Percentiles rank a stretch among this genome's conserved stretches.
These are phyloP conservation scores for Cosmorhoe ocellata DNA, from an alignment of 2,888 invertebrate genomes.

Conservation along the genomic window DNA sequence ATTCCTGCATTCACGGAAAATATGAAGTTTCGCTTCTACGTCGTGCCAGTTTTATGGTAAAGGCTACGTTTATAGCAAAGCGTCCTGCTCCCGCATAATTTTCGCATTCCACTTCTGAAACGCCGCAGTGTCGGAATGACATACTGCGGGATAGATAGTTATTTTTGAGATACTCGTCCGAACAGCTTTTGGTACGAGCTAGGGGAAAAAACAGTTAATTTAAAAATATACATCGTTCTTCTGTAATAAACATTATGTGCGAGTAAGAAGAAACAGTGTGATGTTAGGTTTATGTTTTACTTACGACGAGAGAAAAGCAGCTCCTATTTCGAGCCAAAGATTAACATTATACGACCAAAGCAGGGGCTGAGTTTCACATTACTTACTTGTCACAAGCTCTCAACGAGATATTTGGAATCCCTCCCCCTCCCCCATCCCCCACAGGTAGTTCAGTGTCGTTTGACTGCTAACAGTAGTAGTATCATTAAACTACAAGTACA, in stretches of 20 bases:
- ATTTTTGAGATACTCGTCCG: constrained; percentile 18
- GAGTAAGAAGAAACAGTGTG: no score
- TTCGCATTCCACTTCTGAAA: constrained; percentile 45
- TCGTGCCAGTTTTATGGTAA: constrained; percentile 10
- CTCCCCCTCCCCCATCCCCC: no score
- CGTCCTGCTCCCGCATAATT: constrained; percentile 60
- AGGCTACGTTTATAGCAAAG: constrained; percentile 44
- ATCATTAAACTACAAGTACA: constrained; percentile 25
- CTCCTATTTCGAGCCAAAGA: no score
- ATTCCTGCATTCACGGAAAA: no score
- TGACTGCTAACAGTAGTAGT: constrained; percentile 17
- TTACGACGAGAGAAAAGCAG: no score
- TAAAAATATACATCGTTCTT: not conserved
- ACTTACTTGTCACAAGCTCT: not conserved
- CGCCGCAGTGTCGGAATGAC: constrained; percentile 26
- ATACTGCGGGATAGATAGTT: constrained; percentile 27
- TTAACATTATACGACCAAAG: no score
- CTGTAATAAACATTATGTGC: not conserved
- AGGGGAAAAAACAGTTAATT: constrained; percentile 9
- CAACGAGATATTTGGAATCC: not conserved
- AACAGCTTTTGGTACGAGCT: constrained; percentile 3
- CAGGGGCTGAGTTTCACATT: no score
- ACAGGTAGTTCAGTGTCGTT: constrained; percentile 19
- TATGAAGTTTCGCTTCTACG: constrained; percentile 9
- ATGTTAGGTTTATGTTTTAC: no score